phyloP scores from a whole-genome alignment of 1,140 invertebrate genomes.

The Zaprionus taronus region DNA sequence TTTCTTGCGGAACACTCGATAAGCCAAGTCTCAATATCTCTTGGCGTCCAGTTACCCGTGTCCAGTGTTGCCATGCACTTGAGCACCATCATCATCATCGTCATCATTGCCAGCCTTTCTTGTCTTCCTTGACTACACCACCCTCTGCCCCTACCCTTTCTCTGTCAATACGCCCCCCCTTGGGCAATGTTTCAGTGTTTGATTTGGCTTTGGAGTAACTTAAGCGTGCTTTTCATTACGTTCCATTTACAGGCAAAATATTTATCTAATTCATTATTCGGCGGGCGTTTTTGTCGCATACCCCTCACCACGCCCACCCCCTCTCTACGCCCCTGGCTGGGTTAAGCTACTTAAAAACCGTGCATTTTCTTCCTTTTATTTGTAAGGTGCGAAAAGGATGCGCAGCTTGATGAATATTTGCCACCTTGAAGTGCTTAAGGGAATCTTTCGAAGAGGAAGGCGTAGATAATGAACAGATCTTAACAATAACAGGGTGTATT shows the following conservation, averaged over 20 bases:
- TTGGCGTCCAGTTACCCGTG: conserved; percentile 37
- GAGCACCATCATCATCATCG: not conserved
- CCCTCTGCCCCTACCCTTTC: not conserved
- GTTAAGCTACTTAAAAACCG: not conserved
- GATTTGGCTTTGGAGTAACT: conserved; percentile 58
- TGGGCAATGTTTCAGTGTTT: conserved; percentile 39
- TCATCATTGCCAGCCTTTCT: not conserved
- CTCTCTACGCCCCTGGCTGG: not conserved
- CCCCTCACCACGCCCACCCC: not conserved
- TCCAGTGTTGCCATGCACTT: conserved; percentile 23
- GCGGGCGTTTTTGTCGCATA: conserved; percentile 11
- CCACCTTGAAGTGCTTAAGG: not conserved
- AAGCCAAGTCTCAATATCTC: conserved; percentile 28
- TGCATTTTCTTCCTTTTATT: not conserved
- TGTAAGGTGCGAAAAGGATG: not conserved
- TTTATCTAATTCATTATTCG: conserved; percentile 71
- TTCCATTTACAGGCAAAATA: conserved; percentile 71
- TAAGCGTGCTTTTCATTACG: conserved; percentile 69
- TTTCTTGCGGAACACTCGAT: conserved; percentile 38
- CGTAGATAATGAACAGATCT: too few species aligned
- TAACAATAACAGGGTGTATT: too few species aligned
- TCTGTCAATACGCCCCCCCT: not conserved
- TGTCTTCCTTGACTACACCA: not conserved
- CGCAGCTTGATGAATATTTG: not conserved
- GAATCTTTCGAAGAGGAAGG: not conserved